phyloP scores from a whole-genome alignment of 2,797 vertebrate genomes.

The Anniella stebbinsi region DNA sequence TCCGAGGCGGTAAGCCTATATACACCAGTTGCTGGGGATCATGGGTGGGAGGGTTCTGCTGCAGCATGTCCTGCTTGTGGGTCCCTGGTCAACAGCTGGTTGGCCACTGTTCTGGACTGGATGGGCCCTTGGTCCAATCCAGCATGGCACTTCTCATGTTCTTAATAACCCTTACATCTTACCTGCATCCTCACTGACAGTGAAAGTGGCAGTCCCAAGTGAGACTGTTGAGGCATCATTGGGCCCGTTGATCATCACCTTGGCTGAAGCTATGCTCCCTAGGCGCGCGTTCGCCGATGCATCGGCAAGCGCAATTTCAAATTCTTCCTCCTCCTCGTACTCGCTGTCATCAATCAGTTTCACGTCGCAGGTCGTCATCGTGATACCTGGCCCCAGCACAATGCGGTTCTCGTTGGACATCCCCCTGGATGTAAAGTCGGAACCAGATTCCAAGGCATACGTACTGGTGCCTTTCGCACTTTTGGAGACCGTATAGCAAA shows the following conservation, averaged over 20 bases:
- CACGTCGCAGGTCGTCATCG: conserved; percentile 89
- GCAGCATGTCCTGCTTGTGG: no score
- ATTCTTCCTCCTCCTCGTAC: conserved; percentile 96
- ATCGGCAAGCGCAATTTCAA: conserved; percentile 89
- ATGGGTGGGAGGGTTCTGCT: no score
- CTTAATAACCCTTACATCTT: neutral
- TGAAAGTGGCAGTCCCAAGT: conserved; percentile 89
- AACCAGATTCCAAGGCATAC: conserved; percentile 89
- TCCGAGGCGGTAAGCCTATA: no score
- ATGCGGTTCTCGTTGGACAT: conserved; percentile 86
- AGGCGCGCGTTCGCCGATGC: conserved; percentile 88
- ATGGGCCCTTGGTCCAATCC: no score
- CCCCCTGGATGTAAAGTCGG: conserved; percentile 93
- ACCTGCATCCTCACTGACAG: conserved; percentile 94
- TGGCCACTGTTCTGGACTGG: no score
- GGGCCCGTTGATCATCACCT: conserved; percentile 90
- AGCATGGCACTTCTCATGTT: no score
- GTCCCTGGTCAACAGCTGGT: no score
- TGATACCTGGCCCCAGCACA: conserved; percentile 87
- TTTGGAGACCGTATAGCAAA: conserved; percentile 91
- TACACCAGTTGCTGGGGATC: no score
- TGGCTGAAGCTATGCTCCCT: conserved; percentile 83
- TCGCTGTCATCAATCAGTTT: conserved; percentile 94
- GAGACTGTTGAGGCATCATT: conserved; percentile 94
- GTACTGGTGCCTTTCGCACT: conserved; percentile 93